phyloP scores from a whole-genome alignment of 2,113 vertebrate genomes.

The Dicrurus megarhynchus region DNA sequence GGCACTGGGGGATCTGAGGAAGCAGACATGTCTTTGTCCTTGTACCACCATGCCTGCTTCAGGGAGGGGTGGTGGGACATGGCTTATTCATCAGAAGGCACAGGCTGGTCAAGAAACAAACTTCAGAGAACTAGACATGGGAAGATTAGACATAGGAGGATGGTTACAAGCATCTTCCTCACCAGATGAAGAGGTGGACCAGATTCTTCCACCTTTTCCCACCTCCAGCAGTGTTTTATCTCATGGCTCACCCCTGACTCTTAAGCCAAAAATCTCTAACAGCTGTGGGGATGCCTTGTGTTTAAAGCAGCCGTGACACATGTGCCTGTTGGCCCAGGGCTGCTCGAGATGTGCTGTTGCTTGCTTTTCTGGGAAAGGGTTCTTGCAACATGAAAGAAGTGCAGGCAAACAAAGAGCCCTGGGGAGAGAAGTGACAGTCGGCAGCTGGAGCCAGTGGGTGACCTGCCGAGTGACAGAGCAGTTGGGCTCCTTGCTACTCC shows the following conservation, averaged over 20 bases:
- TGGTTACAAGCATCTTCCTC: not conserved
- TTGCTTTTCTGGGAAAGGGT: slow-evolving; percentile 20
- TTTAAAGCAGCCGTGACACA: not conserved
- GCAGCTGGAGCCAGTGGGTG: slow-evolving; percentile 35
- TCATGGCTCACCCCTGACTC: not conserved
- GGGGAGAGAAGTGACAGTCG: slow-evolving; percentile 22
- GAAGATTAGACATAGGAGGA: not conserved
- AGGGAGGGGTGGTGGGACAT: not conserved
- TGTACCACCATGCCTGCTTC: not conserved
- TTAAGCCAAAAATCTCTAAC: not conserved
- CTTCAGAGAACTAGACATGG: not conserved
- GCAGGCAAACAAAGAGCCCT: slow-evolving; percentile 1
- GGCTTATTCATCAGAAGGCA: not conserved
- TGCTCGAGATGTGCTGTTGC: not conserved
- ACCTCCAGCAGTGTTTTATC: not conserved
- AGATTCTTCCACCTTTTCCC: not conserved
- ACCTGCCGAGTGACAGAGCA: slow-evolving; percentile 20
- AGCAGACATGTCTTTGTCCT: not conserved
- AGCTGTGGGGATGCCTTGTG: not conserved
- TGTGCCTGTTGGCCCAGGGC: not conserved
- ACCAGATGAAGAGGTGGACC: not conserved
- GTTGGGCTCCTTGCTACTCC: not conserved
- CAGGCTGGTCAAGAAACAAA: not conserved
- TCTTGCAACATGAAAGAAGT: slow-evolving; percentile 21
- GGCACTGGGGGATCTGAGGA: not conserved